Evolutionary conservation across 1,140 invertebrate genomes (phyloP).

Genomic region (Dolichoris vasculosae): DNA sequence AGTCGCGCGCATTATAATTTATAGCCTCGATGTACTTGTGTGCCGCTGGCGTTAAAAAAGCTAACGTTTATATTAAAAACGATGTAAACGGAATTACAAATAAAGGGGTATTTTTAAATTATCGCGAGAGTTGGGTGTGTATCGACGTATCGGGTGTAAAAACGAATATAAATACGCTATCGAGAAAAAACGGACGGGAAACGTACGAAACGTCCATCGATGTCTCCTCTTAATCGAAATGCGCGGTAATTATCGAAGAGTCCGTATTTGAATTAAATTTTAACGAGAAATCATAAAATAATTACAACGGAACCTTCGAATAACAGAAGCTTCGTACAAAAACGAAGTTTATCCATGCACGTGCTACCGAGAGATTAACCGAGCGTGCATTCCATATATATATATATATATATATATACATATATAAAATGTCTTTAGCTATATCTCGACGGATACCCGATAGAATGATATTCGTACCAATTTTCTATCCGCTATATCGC

Average conservation of each 20-base stretch:
- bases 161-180: too few relatives aligned
- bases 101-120: too few relatives aligned
- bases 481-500: conserved; percentile 40
- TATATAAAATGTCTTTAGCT: conserved; percentile 12
- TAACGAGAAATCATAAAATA: not conserved
- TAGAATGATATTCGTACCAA: conserved; percentile 46
- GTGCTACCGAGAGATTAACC: not conserved
- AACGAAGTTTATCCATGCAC: not conserved
- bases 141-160: too few relatives aligned
- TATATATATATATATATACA: too few relatives aligned
- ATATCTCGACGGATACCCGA: conserved; percentile 37
- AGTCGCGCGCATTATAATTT: too few relatives aligned
- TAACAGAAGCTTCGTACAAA: not conserved
- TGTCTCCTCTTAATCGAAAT: not conserved
- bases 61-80: too few relatives aligned
- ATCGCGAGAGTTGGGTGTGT: too few relatives aligned
- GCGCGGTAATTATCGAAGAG: not conserved
- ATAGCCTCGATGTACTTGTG: too few relatives aligned
- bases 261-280: not conserved
- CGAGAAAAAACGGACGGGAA: too few relatives aligned
- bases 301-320: not conserved
- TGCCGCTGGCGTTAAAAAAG: too few relatives aligned
- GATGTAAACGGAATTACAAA: too few relatives aligned
- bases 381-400: not conserved
- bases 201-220: too few relatives aligned